Conservation (phyloP, 1,140 invertebrate genomes). For the Agraylea sexmaculata region DNA sequence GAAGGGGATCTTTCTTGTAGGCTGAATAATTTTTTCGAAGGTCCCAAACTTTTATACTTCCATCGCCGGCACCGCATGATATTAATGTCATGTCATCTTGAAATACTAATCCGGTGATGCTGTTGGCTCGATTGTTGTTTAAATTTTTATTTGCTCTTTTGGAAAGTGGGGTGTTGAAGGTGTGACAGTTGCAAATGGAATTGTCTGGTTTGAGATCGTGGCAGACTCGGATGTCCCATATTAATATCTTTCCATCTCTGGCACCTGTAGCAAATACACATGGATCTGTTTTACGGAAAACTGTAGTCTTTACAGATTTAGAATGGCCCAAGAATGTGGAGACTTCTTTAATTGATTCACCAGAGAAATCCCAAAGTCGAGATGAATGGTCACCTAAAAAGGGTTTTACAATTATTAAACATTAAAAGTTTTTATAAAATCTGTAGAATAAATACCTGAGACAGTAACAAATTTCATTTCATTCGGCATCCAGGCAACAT, state of each 20-base stretch:
- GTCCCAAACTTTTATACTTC: conserved; percentile 80
- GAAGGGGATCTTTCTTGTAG: conserved; percentile 54
- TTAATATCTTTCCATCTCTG: conserved; percentile 68
- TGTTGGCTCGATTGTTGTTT: conserved; percentile 36
- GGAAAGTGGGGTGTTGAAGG: conserved; percentile 31
- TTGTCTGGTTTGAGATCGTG: conserved; percentile 45
- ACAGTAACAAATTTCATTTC: conserved; percentile 67
- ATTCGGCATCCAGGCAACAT: conserved; percentile 70
- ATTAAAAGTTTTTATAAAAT: not conserved
- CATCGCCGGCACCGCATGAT: conserved; percentile 73
- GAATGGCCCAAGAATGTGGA: conserved; percentile 59
- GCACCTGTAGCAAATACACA: conserved; percentile 76
- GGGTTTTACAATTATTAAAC: not conserved
- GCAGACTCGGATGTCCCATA: conserved; percentile 64
- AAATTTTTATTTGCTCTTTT: conserved; percentile 26
- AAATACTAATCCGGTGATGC: conserved; percentile 70
- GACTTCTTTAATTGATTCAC: conserved; percentile 32
- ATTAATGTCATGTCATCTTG: conserved; percentile 64
- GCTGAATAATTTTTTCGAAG: conserved; percentile 64
- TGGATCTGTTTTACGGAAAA: conserved; percentile 52
- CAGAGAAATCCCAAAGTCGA: conserved; percentile 53
- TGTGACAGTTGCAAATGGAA: conserved; percentile 48
- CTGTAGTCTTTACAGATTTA: conserved; percentile 66
- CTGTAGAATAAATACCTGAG: conserved; percentile 38
- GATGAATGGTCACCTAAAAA: conserved; percentile 64